phyloP scores from a whole-genome alignment of 2,888 invertebrate genomes.

The Philereme vetulata region DNA sequence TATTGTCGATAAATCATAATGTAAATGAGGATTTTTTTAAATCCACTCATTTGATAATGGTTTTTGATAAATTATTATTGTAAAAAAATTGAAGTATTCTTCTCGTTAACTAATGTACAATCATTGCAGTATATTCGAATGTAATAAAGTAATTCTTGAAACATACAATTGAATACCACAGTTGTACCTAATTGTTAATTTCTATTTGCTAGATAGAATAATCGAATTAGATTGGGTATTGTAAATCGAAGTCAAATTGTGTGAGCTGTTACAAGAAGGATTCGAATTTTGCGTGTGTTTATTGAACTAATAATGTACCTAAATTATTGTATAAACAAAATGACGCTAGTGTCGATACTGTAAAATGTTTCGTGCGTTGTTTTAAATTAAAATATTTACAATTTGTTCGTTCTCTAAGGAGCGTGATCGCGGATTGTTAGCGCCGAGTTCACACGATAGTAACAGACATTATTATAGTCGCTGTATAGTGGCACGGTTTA shows the following conservation, averaged over 20 bases:
- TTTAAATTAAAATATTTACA: constrained; percentile 27
- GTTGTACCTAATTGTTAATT: constrained; percentile 82
- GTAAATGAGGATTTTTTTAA: constrained; percentile 55
- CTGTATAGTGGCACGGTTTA: constrained; percentile 31
- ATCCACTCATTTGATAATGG: constrained; percentile 59
- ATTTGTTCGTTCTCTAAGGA: constrained; percentile 30
- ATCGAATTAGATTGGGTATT: constrained; percentile 81
- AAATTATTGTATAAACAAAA: constrained; percentile 36
- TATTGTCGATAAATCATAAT: constrained; percentile 65
- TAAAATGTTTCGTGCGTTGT: constrained; percentile 26
- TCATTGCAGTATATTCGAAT: constrained; percentile 72
- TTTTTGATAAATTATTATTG: constrained; percentile 74
- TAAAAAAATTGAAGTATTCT: constrained; percentile 72
- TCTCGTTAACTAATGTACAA: constrained; percentile 73
- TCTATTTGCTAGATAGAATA: constrained; percentile 84
- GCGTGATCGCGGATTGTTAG: constrained; percentile 39
- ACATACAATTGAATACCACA: constrained; percentile 66
- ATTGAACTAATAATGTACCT: constrained; percentile 39
- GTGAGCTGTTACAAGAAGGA: constrained; percentile 62
- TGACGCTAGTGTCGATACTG: constrained; percentile 32
- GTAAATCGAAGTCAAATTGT: constrained; percentile 66
- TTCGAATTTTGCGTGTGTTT: constrained; percentile 49
- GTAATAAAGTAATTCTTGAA: constrained; percentile 68
- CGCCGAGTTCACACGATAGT: constrained; percentile 10
- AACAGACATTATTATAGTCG: constrained; percentile 22